Conservation (phyloP, 2,113 vertebrate species). For the Pteronura brasiliensis region DNA sequence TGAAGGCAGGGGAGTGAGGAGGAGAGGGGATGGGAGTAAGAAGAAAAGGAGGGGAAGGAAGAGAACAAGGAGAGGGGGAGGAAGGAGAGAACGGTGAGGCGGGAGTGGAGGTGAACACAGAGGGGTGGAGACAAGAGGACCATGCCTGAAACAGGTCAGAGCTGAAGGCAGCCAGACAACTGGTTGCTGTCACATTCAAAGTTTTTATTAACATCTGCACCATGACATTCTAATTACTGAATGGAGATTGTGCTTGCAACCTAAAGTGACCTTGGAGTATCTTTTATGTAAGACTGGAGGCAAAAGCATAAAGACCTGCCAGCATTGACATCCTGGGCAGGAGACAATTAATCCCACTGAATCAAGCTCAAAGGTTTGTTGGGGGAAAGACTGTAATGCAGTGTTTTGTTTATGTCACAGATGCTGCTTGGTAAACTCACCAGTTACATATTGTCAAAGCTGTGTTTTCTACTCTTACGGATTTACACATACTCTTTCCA, state of each 20-base stretch:
- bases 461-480: background rate
- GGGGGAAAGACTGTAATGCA: background rate
- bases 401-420: background rate
- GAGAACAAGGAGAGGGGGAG: background rate
- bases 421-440: background rate
- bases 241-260: background rate
- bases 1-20: background rate
- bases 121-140: background rate
- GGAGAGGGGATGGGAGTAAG: background rate
- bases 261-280: background rate
- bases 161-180: background rate
- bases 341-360: background rate
- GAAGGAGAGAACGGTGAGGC: background rate
- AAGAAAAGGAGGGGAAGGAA: background rate
- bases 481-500: background rate
- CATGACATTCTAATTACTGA: background rate
- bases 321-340: background rate
- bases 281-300: background rate
- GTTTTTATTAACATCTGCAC: background rate
- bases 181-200: background rate
- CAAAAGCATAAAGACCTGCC: background rate
- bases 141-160: background rate
- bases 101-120: background rate
- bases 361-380: background rate
- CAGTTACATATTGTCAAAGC: background rate